These are phyloP conservation scores for Drusus annulatus DNA, from an alignment of 1,140 invertebrate genomes.

Conservation along the genomic window DNA sequence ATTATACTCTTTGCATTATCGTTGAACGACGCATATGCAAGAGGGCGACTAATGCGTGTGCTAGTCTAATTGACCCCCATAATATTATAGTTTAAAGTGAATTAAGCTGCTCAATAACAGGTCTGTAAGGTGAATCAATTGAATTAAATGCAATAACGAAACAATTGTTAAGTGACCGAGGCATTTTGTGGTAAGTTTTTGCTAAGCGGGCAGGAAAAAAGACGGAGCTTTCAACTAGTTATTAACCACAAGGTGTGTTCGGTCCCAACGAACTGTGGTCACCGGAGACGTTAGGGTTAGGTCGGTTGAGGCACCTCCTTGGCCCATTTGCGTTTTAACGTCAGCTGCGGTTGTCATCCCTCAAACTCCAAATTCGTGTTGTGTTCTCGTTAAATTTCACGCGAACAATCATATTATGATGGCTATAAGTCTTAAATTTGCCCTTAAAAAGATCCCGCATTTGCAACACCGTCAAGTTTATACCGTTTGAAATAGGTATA, in stretches of 20 bases:
- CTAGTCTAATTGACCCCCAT: constrained; percentile 6
- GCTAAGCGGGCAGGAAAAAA: constrained; percentile 20
- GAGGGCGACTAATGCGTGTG: background rate
- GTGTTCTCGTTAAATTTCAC: no score
- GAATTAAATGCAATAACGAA: constrained; percentile 4
- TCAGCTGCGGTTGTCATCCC: background rate
- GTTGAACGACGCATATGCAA: no score
- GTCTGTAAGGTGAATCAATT: constrained; percentile 4
- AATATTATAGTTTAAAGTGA: constrained; percentile 9
- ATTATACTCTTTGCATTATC: no score
- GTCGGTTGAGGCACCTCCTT: background rate
- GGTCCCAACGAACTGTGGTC: constrained; percentile 3
- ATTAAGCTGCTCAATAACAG: constrained; percentile 6
- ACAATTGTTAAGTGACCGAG: constrained; percentile 20
- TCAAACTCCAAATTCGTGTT: no score
- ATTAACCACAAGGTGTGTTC: constrained; percentile 12
- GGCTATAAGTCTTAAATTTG: no score
- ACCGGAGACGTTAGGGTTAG: background rate
- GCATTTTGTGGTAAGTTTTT: constrained; percentile 8
- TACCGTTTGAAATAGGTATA: no score
- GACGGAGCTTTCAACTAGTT: background rate
- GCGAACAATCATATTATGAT: no score
- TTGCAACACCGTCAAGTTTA: no score
- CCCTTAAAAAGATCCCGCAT: no score
- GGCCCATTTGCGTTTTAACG: constrained; percentile 7